Conservation (phyloP, 2,797 vertebrate species). For the Alfaro cultratus region DNA sequence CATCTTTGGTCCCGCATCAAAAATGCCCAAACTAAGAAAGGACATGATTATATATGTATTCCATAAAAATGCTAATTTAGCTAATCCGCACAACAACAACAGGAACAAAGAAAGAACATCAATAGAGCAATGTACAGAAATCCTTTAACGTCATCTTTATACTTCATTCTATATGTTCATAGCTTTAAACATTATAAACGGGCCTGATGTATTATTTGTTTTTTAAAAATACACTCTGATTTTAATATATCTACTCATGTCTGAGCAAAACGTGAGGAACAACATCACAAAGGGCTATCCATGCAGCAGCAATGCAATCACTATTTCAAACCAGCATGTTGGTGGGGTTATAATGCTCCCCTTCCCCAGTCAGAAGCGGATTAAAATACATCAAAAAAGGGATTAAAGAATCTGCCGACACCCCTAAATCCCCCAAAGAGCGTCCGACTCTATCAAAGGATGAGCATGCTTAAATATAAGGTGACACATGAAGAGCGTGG, state of each 20-base stretch:
- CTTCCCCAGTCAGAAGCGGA: slow-evolving; percentile 40
- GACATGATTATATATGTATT: background rate
- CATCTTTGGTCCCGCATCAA: background rate
- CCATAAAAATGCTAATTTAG: background rate
- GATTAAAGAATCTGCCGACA: slow-evolving; percentile 67
- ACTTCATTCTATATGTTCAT: background rate
- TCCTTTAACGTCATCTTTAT: background rate
- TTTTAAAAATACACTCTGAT: slow-evolving; percentile 6
- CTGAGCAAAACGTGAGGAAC: slow-evolving; percentile 25
- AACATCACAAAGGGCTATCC: slow-evolving; percentile 27
- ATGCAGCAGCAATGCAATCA: slow-evolving; percentile 44
- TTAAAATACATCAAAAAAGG: slow-evolving; percentile 71
- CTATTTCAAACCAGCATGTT: slow-evolving; percentile 42
- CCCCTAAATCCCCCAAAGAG: slow-evolving; percentile 68
- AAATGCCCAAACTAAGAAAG: background rate
- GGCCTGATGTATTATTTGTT: background rate
- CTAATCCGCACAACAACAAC: background rate
- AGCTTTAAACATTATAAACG: background rate
- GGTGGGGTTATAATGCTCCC: slow-evolving; percentile 16
- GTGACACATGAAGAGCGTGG: slow-evolving; percentile 40
- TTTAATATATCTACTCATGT: slow-evolving; percentile 21
- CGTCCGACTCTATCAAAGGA: slow-evolving; percentile 58
- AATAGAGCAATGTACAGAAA: background rate
- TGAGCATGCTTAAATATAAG: slow-evolving; percentile 61
- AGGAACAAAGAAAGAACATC: background rate